These are phyloP conservation scores for Himalopsyche anomala DNA, from an alignment of 2,888 invertebrate species.

Conservation along the genomic window DNA sequence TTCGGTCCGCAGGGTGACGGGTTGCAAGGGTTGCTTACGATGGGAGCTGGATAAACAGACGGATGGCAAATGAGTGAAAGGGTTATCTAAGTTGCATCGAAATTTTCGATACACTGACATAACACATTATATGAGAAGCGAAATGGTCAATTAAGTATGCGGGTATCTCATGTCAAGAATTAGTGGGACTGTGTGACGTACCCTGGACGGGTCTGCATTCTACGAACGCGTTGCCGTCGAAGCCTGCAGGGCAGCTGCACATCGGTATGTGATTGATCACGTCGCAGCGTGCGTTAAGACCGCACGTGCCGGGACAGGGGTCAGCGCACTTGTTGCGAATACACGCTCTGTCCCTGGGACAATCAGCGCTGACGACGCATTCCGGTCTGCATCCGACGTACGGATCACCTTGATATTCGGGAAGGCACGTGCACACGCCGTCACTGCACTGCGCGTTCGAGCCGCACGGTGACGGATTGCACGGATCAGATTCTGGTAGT, in stretches of 20 bases:
- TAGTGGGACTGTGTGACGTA: constrained; percentile 46
- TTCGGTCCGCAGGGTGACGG: constrained; percentile 84
- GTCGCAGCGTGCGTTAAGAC: constrained; percentile 77
- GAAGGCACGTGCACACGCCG: constrained; percentile 82
- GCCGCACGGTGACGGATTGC: constrained; percentile 85
- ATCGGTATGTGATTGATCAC: constrained; percentile 83
- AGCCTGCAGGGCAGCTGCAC: constrained; percentile 81
- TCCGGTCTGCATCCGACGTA: constrained; percentile 86
- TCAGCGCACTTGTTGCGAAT: constrained; percentile 84
- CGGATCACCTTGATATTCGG: constrained; percentile 86
- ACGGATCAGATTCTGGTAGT: constrained; percentile 76
- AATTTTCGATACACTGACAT: too few species aligned
- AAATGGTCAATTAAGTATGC: neutral
- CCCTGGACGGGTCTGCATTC: constrained; percentile 74
- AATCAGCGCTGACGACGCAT: constrained; percentile 86
- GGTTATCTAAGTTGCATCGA: too few species aligned
- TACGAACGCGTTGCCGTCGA: constrained; percentile 83
- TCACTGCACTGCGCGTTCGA: constrained; percentile 80
- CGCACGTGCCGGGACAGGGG: constrained; percentile 85
- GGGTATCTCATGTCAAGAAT: neutral
- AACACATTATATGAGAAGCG: neutral
- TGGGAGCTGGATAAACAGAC: constrained; percentile 67
- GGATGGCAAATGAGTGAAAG: neutral
- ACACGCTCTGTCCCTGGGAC: constrained; percentile 82
- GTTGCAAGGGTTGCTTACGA: constrained; percentile 73